Base-by-base conservation (phyloP, 2,888 invertebrate genomes). In the Chloromyia formosa region DNA sequence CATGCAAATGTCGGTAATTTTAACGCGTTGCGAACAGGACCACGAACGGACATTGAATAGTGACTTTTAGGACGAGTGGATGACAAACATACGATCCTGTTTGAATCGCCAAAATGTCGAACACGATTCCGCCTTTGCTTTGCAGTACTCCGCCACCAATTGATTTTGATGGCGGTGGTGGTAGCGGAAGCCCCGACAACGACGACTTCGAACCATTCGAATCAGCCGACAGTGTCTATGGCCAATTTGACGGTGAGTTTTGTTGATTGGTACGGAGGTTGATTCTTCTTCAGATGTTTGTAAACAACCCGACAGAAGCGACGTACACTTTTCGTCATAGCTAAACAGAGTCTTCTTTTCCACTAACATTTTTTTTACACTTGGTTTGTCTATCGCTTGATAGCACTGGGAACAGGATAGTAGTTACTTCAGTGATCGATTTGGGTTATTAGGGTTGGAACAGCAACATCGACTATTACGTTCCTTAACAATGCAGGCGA, bases 61-160 rank as follows among this genome's bases (percentile, higher is more conserved):
- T 42, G 12, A 42, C 12, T 42, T 42, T 42, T 12, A 42, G n/a
- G 7, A 42, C 42, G 42, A 42, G 22, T 7, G 58, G 22, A 58
- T 54, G 7, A 7, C 27, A 35, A 35, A 35, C n/a, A n/a, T n/a
- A 35, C 27, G 27, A 35, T 35, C 27, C 27, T 4, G 27, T 69
- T 53, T 12, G 5, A 16, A 53, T 10, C 27, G 27, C 27, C 27
- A 7, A 35, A 35, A 86, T 86, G 86, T 84, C 86, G 77, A 86
- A 85, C 79, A 83, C 87, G 81, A 87, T 89, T 80, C 89, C 89
- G 78, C 88, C 88, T 76, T 83, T 88, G 75, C 82, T 89, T 76
- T 88, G 88, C 80, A 87, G 86, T 81, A 86, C 89, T 62, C 89
- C 89, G 74, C 89, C 89, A 62, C 89, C 89, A 56, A 87, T 88